These are phyloP conservation scores for Tursiops truncatus DNA, from an alignment of 2,113 vertebrate genomes.

Conservation along the genomic window DNA sequence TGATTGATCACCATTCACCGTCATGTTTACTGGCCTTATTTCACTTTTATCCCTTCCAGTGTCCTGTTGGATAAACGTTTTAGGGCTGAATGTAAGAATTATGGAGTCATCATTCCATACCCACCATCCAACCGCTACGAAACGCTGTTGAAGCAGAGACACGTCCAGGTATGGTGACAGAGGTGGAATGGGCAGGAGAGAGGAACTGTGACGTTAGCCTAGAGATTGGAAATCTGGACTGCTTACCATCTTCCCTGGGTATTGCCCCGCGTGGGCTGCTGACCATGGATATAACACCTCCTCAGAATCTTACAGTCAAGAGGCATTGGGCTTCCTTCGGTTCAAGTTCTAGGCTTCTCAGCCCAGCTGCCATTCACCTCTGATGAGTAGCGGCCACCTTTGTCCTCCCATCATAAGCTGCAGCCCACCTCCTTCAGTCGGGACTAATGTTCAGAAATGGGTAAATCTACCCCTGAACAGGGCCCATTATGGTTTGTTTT, in stretches of 20 bases:
- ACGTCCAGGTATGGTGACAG: conserved; percentile 91
- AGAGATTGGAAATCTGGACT: not conserved
- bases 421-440: not conserved
- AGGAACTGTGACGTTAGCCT: fast-evolving
- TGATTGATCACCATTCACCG: not conserved
- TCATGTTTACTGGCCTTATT: not conserved
- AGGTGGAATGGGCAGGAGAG: not conserved
- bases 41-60: conserved; percentile 80
- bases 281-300: not conserved
- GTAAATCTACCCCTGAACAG: not conserved
- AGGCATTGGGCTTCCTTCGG: not conserved
- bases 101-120: conserved; percentile 98
- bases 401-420: not conserved
- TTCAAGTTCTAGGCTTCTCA: not conserved
- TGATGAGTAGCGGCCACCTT: not conserved
- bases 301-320: not conserved
- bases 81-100: conserved; percentile 99
- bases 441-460: fast-evolving
- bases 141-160: conserved; percentile 97
- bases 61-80: conserved; percentile 98
- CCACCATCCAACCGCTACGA: conserved; percentile 99
- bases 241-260: not conserved
- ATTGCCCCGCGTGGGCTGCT: fast-evolving
- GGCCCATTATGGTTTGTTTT: not conserved
- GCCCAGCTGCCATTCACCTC: not conserved